Conservation (phyloP, 2,797 vertebrate genomes). For the Hephaestus fuliginosus region DNA sequence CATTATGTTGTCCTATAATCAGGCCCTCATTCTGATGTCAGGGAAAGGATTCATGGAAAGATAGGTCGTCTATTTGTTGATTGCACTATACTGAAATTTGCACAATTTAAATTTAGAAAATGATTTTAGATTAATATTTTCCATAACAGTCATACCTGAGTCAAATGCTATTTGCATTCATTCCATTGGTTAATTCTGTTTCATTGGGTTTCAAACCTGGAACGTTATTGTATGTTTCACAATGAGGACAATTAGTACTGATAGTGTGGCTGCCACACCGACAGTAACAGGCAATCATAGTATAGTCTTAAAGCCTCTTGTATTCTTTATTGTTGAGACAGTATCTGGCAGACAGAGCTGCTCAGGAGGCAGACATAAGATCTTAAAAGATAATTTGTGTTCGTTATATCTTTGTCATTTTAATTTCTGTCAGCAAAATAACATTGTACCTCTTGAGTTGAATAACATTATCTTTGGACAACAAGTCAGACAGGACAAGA, state of each 20-base stretch:
- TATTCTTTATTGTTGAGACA: neutral
- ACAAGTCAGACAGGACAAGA: neutral
- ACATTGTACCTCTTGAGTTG: neutral
- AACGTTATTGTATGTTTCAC: slow-evolving; percentile 12
- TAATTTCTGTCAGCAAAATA: neutral
- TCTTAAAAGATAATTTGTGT: neutral
- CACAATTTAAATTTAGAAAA: slow-evolving; percentile 40
- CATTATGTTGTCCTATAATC: slow-evolving; percentile 19
- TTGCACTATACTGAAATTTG: slow-evolving; percentile 55
- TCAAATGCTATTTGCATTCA: slow-evolving; percentile 14
- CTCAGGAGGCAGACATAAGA: neutral
- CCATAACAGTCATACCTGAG: slow-evolving; percentile 12
- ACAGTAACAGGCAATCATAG: neutral
- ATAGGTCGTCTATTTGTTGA: slow-evolving; percentile 7
- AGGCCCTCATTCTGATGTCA: slow-evolving; percentile 30
- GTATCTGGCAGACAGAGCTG: neutral
- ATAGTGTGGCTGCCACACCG: slow-evolving; percentile 7
- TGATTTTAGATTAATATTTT: neutral
- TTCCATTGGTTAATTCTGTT: neutral
- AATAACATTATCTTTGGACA: neutral
- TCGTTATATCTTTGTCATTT: neutral
- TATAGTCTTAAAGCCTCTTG: neutral
- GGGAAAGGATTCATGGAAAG: slow-evolving; percentile 15
- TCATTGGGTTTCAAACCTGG: slow-evolving; percentile 1
- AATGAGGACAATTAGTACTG: neutral